phyloP scores from a whole-genome alignment of 2,113 vertebrate species.

The Willisornis vidua region DNA sequence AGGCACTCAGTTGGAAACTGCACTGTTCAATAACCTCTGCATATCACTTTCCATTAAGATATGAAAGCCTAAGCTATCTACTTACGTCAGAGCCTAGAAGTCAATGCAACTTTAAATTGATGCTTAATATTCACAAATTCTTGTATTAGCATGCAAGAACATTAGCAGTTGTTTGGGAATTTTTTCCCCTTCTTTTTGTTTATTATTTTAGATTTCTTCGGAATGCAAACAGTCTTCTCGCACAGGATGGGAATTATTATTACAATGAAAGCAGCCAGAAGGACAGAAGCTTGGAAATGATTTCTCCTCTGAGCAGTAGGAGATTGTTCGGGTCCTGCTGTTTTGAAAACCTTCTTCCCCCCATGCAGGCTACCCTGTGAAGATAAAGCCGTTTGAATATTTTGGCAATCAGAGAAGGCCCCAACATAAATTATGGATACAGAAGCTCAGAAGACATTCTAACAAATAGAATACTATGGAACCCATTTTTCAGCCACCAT shows the following conservation, averaged over 20 bases:
- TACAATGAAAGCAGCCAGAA: conserved; percentile 78
- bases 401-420: conserved; percentile 75
- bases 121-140: conserved; percentile 67
- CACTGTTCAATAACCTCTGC: conserved; percentile 18
- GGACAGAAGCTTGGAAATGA: conserved; percentile 80
- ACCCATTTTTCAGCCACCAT: conserved; percentile 78
- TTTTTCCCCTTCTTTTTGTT: not conserved
- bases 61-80: conserved; percentile 41
- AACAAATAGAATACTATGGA: conserved; percentile 75
- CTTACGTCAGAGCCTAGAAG: conserved; percentile 13
- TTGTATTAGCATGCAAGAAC: conserved; percentile 68
- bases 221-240: conserved; percentile 71
- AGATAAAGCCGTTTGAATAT: conserved; percentile 79
- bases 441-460: conserved; percentile 75
- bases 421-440: conserved; percentile 79
- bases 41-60: conserved; percentile 20
- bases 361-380: conserved; percentile 70
- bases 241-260: conserved; percentile 78
- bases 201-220: conserved; percentile 45
- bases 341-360: conserved; percentile 77
- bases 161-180: conserved; percentile 30
- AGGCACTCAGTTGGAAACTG: conserved; percentile 63
- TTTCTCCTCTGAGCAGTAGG: conserved; percentile 77
- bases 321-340: conserved; percentile 78
- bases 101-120: conserved; percentile 58